Evolutionary conservation across 2,888 invertebrate genomes (phyloP).

Genomic region (Hypolimnas misippus): DNA sequence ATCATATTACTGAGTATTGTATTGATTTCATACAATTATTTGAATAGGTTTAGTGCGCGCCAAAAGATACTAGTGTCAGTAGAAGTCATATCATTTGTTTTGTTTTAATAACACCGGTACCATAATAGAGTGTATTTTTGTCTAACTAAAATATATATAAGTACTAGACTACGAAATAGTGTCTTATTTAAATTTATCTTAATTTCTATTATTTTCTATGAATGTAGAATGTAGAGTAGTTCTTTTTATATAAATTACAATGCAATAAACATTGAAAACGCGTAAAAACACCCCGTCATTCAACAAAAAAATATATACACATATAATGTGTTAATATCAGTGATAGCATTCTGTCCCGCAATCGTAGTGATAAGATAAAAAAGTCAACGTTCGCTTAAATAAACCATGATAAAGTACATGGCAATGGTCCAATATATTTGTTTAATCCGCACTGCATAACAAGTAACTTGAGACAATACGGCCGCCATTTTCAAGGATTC

Average conservation of each 20-base stretch:
- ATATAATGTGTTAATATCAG: constrained; percentile 16
- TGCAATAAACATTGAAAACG: too few relatives aligned
- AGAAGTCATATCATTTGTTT: background rate
- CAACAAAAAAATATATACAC: background rate
- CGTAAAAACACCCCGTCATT: too few relatives aligned
- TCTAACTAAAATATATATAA: too few relatives aligned
- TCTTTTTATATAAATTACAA: too few relatives aligned
- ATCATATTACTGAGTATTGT: constrained; percentile 60
- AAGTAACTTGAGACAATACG: constrained; percentile 27
- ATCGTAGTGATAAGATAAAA: constrained; percentile 53
- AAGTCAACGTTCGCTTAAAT: constrained; percentile 55
- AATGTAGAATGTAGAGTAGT: too few relatives aligned
- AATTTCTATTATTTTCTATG: too few relatives aligned
- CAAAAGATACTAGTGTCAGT: background rate
- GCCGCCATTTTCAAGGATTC: constrained; percentile 32
- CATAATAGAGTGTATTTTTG: too few relatives aligned
- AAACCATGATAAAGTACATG: constrained; percentile 50
- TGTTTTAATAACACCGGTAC: background rate
- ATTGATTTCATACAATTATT: constrained; percentile 40
- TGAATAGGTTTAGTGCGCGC: constrained; percentile 6
- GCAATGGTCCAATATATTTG: constrained; percentile 44
- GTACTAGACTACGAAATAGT: too few relatives aligned
- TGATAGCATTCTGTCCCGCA: constrained; percentile 42
- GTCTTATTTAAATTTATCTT: too few relatives aligned
- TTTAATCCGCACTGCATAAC: constrained; percentile 30